Evolutionary conservation across 2,888 invertebrate genomes (phyloP), one percentile per base, ranked within the genome.

Genomic region (Rapana venosa): DNA sequence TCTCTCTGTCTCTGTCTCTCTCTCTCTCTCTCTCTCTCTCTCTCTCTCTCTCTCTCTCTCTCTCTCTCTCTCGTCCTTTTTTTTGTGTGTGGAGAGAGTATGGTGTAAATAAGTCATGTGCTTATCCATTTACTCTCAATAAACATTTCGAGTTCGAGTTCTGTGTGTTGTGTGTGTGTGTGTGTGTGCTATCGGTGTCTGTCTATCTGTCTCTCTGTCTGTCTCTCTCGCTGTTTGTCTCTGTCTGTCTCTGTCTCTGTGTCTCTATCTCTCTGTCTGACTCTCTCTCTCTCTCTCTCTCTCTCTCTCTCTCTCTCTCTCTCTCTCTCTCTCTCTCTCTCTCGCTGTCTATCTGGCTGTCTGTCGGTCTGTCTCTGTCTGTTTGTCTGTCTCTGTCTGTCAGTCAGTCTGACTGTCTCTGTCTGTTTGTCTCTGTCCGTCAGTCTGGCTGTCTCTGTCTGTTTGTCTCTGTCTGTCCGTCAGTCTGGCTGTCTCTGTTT

Each of bases 11-110:
- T 86, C 30, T 61, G 15, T 61, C 30, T 58, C 30, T 61, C 1
- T n/a, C 61, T 86, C 86, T 86, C 30, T 86, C 86, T 86, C 30
- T 86, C 61, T 86, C 30, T 61, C 86, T 86, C 61, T 86, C 61
- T 61, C 56, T 87, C 35, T 87, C 56, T 66, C 70, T 70, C n/a
- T 87, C 70, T 70, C 8, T 87, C 20, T 15, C 22, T 20, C 83
- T 85, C 47, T 85, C 20, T 85, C 85, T 85, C 47, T 85, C 47
- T 85, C 36, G 35, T 4, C 30, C 36, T 84, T 4, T 30, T 20
- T n/a, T 20, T 30, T 58, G 11, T 58, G 58, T 58, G 58, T n/a
- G n/a, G n/a, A n/a, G n/a, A n/a, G n/a, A n/a, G n/a, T n/a, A n/a
- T n/a, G n/a, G n/a, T n/a, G n/a, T n/a, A n/a, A n/a, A n/a, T n/a